Percentiles rank a stretch among this genome's conserved stretches.
These are phyloP conservation scores for Poicephalus meyeri DNA, from an alignment of 2,113 vertebrate genomes.

Conservation along the genomic window DNA sequence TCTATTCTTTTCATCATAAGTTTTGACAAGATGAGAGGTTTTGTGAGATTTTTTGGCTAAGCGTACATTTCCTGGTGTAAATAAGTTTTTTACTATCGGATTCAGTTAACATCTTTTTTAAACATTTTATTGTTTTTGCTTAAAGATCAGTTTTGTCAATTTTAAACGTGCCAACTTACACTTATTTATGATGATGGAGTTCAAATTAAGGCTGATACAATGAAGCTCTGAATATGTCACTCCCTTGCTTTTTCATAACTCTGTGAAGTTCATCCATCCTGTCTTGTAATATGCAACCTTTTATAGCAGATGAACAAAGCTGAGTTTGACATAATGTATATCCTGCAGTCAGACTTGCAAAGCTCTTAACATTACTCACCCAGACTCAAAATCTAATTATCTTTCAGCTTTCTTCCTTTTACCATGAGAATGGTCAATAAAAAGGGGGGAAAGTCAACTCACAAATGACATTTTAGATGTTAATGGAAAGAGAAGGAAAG, in stretches of 20 bases:
- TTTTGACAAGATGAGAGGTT: neutral
- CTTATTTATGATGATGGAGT: neutral
- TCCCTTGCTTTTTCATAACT: neutral
- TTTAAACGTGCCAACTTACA: neutral
- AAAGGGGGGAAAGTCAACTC: neutral
- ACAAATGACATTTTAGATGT: constrained; percentile 9
- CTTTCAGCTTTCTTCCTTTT: constrained; percentile 39
- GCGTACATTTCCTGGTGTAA: neutral
- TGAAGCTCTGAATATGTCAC: neutral
- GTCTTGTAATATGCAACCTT: neutral
- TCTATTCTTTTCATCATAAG: neutral
- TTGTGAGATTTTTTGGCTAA: neutral
- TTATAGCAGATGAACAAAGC: constrained; percentile 21
- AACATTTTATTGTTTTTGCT: neutral
- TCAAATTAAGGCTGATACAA: constrained; percentile 16
- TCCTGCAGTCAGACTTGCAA: constrained; percentile 19
- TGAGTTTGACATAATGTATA: constrained; percentile 33
- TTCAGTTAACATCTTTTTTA: neutral
- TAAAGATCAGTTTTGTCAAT: neutral
- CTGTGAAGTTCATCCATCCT: neutral
- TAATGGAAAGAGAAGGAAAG: neutral
- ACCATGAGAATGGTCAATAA: constrained; percentile 9
- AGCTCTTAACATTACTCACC: constrained; percentile 50
- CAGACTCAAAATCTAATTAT: constrained; percentile 33
- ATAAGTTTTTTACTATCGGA: neutral